Evolutionary conservation across 1,140 invertebrate genomes (phyloP).

Genomic region (Choristoneura fumiferana): DNA sequence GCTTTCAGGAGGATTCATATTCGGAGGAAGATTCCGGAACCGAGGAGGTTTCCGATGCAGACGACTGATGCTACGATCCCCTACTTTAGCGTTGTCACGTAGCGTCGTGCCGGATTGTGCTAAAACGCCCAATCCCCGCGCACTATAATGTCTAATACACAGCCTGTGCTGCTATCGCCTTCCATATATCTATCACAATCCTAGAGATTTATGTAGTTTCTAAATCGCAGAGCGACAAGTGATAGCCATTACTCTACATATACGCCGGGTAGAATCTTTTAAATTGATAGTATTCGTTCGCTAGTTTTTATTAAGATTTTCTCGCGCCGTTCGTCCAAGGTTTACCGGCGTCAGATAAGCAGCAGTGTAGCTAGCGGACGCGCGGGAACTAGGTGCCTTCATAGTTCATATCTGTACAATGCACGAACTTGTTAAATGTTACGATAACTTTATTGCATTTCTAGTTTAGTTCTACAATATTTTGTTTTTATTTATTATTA

Average conservation of each 20-base stretch:
- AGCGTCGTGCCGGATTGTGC: conserved; percentile 24
- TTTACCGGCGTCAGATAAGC: conserved; percentile 67
- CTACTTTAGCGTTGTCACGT: conserved; percentile 30
- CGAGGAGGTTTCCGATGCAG: conserved; percentile 68
- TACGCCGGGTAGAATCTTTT: conserved; percentile 31
- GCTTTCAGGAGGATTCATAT: conserved; percentile 75
- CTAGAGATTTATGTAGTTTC: conserved; percentile 45
- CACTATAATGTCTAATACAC: conserved; percentile 34
- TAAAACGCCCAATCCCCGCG: conserved; percentile 25
- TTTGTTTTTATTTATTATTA: conserved; percentile 71
- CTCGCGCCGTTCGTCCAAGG: conserved; percentile 60
- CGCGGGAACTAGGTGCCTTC: conserved; percentile 56
- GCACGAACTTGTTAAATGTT: conserved; percentile 58
- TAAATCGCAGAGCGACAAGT: conserved; percentile 38
- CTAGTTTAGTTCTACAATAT: conserved; percentile 71
- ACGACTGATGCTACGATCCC: conserved; percentile 55
- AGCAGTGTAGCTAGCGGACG: background rate
- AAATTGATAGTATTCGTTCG: conserved; percentile 59
- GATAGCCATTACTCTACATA: conserved; percentile 43
- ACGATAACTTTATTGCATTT: conserved; percentile 72
- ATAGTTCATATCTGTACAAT: conserved; percentile 47
- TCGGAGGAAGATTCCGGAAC: conserved; percentile 70
- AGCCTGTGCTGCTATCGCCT: conserved; percentile 45
- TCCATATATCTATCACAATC: conserved; percentile 46
- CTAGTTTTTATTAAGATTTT: conserved; percentile 46